phyloP scores from a whole-genome alignment of 2,113 vertebrate species.

The Chascanopsetta lugubris region DNA sequence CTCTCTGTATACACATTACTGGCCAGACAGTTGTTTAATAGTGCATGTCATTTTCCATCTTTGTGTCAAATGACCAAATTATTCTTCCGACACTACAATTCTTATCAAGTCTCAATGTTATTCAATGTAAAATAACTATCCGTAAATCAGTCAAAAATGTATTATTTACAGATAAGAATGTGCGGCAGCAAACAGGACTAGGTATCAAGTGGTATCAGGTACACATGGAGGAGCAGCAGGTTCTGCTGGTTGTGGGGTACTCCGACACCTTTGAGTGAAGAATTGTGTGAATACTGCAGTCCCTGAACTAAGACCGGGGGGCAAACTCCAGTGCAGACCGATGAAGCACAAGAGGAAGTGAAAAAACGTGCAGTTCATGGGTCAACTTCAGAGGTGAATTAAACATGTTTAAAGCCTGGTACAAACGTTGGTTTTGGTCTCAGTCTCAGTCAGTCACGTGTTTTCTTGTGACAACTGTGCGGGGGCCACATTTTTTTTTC shows the following conservation, averaged over 20 bases:
- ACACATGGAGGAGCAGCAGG: background rate
- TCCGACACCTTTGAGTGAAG: background rate
- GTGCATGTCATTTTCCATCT: background rate
- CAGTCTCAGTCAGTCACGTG: no score
- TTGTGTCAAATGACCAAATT: background rate
- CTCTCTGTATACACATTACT: background rate
- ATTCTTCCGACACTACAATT: background rate
- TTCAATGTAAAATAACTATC: background rate
- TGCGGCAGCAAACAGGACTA: background rate
- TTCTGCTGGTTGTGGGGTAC: background rate
- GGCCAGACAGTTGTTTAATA: background rate
- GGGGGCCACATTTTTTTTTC: no score
- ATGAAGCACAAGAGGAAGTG: no score
- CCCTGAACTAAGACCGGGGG: background rate
- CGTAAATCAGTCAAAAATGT: background rate
- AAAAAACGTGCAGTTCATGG: no score
- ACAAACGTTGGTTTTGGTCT: no score
- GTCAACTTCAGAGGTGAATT: no score
- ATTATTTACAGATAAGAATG: background rate
- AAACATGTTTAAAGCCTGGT: no score
- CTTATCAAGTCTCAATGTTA: background rate
- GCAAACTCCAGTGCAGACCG: background rate
- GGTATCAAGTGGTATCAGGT: background rate
- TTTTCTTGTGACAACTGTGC: no score
- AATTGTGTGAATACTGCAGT: constrained; percentile 1